These are phyloP conservation scores for Sisyra nigra DNA, from an alignment of 2,888 invertebrate species.

Conservation along the genomic window DNA sequence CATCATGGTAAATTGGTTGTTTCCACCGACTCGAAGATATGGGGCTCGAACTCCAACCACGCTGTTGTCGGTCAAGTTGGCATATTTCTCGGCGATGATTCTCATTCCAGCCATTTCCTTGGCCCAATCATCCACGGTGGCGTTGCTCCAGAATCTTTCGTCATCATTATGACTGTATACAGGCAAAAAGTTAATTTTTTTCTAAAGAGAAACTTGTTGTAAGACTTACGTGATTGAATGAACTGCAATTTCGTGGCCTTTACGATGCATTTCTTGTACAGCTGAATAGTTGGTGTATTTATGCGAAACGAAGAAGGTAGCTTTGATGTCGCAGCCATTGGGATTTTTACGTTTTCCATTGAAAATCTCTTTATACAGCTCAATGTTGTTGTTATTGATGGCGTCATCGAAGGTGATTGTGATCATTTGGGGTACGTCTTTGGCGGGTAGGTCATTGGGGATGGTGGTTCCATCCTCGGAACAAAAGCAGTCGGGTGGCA, in stretches of 20 bases:
- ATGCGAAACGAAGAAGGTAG: constrained; percentile 84
- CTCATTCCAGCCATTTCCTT: constrained; percentile 92
- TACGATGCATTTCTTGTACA: constrained; percentile 78
- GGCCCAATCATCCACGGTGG: constrained; percentile 83
- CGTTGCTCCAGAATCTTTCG: constrained; percentile 85
- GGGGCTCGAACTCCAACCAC: constrained; percentile 85
- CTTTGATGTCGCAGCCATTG: constrained; percentile 85
- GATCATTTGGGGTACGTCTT: constrained; percentile 87
- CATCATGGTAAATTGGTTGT: constrained; percentile 97
- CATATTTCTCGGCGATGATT: constrained; percentile 76
- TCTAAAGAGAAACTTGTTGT: not conserved
- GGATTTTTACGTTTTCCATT: constrained; percentile 79
- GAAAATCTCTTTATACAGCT: constrained; percentile 83
- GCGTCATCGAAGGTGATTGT: constrained; percentile 90
- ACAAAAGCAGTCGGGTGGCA: constrained; percentile 85
- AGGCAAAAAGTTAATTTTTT: not conserved
- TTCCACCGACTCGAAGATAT: constrained; percentile 81
- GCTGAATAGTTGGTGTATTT: constrained; percentile 89
- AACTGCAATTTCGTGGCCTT: constrained; percentile 86
- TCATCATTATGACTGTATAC: constrained; percentile 68
- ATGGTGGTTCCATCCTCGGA: constrained; percentile 80
- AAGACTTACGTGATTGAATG: constrained; percentile 79
- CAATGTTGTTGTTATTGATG: constrained; percentile 90
- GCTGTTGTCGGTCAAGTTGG: constrained; percentile 79
- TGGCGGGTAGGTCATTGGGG: constrained; percentile 67